phyloP scores from a whole-genome alignment of 2,797 vertebrate species.

The Meriones psammophilus region DNA sequence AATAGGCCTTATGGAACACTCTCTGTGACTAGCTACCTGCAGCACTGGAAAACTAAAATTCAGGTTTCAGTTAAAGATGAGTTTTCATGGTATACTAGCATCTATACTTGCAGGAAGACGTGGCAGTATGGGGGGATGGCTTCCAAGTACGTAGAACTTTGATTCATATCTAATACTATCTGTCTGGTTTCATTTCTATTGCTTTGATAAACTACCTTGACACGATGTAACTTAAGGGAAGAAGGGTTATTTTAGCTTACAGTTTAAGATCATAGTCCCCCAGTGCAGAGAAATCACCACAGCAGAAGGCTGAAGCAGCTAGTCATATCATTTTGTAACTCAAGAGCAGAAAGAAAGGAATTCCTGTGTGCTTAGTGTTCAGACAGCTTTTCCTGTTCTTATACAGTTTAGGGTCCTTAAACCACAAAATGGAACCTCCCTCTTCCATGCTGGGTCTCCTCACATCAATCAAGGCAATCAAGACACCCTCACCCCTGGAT shows the following conservation, averaged over 20 bases:
- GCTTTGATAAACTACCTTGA: not conserved
- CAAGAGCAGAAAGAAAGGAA: not conserved
- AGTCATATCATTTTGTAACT: not conserved
- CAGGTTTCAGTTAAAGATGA: not conserved
- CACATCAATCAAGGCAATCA: not conserved
- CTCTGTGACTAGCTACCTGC: not conserved
- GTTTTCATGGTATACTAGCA: not conserved
- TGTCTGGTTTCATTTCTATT: not conserved
- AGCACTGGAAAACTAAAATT: not conserved
- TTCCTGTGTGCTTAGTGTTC: not conserved
- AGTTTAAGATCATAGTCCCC: not conserved
- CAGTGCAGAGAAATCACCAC: not conserved
- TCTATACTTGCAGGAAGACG: not conserved
- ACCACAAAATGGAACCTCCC: too few species aligned
- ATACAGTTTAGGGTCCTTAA: not conserved
- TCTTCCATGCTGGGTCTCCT: not conserved
- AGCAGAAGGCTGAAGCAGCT: not conserved
- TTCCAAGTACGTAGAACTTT: not conserved
- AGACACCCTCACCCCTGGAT: not conserved
- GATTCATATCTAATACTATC: not conserved
- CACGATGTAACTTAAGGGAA: not conserved
- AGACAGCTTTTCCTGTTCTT: not conserved
- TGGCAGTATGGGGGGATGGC: not conserved
- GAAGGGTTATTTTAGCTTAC: not conserved
- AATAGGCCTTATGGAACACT: not conserved